phyloP scores from a whole-genome alignment of 2,113 vertebrate species.

The Pseudorasbora parva region DNA sequence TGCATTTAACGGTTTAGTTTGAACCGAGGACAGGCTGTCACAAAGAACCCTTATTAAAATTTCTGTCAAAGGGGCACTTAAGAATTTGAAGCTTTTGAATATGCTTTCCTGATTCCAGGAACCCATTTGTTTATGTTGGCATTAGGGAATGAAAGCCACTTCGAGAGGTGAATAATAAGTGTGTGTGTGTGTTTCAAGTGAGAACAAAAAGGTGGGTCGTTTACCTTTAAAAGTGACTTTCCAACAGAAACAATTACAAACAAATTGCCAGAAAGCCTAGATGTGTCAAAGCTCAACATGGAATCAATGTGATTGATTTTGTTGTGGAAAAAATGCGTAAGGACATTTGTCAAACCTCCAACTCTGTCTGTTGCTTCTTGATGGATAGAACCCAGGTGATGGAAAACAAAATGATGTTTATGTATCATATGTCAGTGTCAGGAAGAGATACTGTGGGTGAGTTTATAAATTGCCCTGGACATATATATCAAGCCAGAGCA shows the following conservation, averaged over 20 bases:
- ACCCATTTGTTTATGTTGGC: slow-evolving; percentile 21
- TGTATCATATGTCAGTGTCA: slow-evolving; percentile 45
- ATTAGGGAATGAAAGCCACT: background rate
- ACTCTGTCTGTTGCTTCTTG: slow-evolving; percentile 30
- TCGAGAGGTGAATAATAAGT: background rate
- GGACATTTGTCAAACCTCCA: slow-evolving; percentile 32
- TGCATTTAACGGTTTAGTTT: background rate
- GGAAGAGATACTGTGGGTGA: slow-evolving; percentile 21
- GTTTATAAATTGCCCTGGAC: slow-evolving; percentile 18
- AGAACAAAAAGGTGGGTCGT: background rate
- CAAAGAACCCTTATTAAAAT: slow-evolving; percentile 9
- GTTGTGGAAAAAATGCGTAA: slow-evolving; percentile 33
- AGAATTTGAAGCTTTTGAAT: slow-evolving; percentile 3
- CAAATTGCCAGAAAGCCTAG: slow-evolving; percentile 9
- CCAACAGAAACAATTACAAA: slow-evolving; percentile 33
- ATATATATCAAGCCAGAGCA: slow-evolving; percentile 30
- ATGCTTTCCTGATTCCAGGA: slow-evolving; percentile 31
- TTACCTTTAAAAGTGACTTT: slow-evolving; percentile 26
- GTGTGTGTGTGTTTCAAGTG: background rate
- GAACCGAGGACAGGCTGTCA: background rate
- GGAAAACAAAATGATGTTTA: slow-evolving; percentile 50
- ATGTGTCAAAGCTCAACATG: slow-evolving; percentile 36
- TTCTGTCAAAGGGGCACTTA: background rate
- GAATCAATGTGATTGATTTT: slow-evolving; percentile 43
- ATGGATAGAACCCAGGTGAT: slow-evolving; percentile 34